A percentile compares a stretch with the other conserved stretches of the same genome.
Evolutionary conservation across 2,113 vertebrate genomes (phyloP).

Genomic region (Laticauda colubrina): DNA sequence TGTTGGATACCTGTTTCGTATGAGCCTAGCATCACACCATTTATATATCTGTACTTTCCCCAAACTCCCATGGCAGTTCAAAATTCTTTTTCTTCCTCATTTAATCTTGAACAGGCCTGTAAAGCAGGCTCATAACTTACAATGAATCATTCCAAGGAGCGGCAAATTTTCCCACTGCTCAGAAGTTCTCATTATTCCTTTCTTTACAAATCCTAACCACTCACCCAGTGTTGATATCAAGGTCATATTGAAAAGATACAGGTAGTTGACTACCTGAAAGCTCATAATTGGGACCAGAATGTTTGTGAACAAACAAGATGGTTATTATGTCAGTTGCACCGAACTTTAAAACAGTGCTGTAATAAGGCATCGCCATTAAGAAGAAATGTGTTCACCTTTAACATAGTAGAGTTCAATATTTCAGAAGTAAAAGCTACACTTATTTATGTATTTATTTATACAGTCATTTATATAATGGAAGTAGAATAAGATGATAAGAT

Average conservation of each 20-base stretch:
- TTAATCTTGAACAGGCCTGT: not conserved
- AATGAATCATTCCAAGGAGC: not conserved
- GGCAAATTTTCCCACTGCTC: not conserved
- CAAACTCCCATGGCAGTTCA: not conserved
- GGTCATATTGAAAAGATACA: not conserved
- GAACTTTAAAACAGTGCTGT: not conserved
- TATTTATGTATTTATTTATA: not conserved
- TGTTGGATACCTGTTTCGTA: not conserved
- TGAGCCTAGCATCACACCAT: not conserved
- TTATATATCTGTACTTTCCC: not conserved
- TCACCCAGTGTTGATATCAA: not conserved
- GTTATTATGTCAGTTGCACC: not conserved
- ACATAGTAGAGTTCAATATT: not conserved
- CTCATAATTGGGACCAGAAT: not conserved
- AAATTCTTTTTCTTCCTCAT: not conserved
- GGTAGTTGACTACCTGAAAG: not conserved
- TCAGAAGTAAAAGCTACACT: not conserved
- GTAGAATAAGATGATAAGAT: too few species aligned
- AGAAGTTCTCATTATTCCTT: not conserved
- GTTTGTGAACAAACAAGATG: not conserved
- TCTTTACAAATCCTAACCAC: not conserved
- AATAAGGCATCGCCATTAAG: not conserved
- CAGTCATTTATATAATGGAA: not conserved
- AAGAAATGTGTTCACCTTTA: not conserved
- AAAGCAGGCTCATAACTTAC: not conserved